Evolutionary conservation across 1,140 invertebrate species (phyloP), one percentile per base, ranked within the genome.

Genomic region (Lordiphosa stackelbergi): DNA sequence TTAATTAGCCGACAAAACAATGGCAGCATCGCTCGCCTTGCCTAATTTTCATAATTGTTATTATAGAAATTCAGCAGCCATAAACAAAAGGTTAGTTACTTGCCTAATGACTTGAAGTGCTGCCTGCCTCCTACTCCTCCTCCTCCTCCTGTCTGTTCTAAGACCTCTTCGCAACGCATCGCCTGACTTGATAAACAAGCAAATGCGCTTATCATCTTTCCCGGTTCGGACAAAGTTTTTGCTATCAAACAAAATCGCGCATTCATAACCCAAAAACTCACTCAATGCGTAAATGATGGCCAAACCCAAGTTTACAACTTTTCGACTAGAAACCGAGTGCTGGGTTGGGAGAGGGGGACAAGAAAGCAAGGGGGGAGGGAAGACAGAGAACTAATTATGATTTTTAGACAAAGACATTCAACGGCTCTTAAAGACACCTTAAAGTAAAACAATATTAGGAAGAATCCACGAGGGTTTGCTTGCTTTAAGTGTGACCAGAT

Each of bases 11-110:
- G 77, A 66, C 77, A 81, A 81, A 83, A 83, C 77, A 81, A 81
- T 81, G 71, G 54, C 53, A 22, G 19, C 11, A 38, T 9, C 1
- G 5, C 13, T 42, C 42, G 66, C 48, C 41, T 45, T 16, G 77
- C 52, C 81, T 85, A 85, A 85, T 85, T 85, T 85, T 85, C 71
- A 85, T 85, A 85, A 85, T 85, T 85, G 72, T 85, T 85, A 85
- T 85, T 85, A 75, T 81, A 83, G 77, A 85, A 85, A 81, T 85
- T 75, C 59, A 85, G 75, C 61, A 68, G 63, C 68, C 69, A 85
- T 79, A 85, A 85, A 85, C 71, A 85, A 85, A 81, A 74, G 70
- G 79, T 85, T 79, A 79, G 77, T 83, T 81, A 81, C 77, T 81
- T 62, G 77, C 77, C 77, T 81, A 81, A 81, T 81, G 75, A 81